Conservation (phyloP, 2,888 invertebrate genomes). For the Drosophila parthenogenetica region DNA sequence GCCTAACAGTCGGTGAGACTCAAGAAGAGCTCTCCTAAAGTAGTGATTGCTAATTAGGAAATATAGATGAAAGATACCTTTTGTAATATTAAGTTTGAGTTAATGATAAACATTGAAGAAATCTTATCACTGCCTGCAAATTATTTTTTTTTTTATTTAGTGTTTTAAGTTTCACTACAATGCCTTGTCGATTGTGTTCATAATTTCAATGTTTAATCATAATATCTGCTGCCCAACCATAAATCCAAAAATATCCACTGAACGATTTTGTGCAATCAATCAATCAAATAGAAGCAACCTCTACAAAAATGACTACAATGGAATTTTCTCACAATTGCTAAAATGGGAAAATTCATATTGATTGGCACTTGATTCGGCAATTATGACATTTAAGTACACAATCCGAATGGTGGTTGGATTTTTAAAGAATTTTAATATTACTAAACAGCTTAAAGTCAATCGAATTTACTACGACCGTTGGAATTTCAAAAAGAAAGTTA, state of each 20-base stretch:
- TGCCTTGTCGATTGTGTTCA: constrained; percentile 12
- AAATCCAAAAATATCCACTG: constrained; percentile 23
- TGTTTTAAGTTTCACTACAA: constrained; percentile 15
- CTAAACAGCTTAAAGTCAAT: background rate
- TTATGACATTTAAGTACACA: constrained; percentile 2
- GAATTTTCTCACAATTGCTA: background rate
- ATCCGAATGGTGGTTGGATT: background rate
- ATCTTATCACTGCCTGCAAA: constrained; percentile 5
- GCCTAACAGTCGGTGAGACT: constrained; percentile 21
- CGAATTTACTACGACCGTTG: background rate
- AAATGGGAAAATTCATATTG: background rate
- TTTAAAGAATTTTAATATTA: background rate
- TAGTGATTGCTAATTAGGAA: background rate
- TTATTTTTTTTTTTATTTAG: background rate
- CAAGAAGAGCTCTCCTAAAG: constrained; percentile 3
- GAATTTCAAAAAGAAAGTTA: background rate
- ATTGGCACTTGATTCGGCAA: constrained; percentile 20
- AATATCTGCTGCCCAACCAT: constrained; percentile 6
- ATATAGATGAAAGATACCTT: background rate
- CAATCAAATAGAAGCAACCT: constrained; percentile 15
- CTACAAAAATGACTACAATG: constrained; percentile 14
- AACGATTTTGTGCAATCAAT: constrained; percentile 31
- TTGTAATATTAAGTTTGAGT: constrained; percentile 21
- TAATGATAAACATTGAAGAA: constrained; percentile 19
- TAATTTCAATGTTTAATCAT: constrained; percentile 32